A percentile compares a stretch with the other conserved stretches of the same genome.
phyloP scores from a whole-genome alignment of 1,140 invertebrate species.

The Drosophila sucinea region DNA sequence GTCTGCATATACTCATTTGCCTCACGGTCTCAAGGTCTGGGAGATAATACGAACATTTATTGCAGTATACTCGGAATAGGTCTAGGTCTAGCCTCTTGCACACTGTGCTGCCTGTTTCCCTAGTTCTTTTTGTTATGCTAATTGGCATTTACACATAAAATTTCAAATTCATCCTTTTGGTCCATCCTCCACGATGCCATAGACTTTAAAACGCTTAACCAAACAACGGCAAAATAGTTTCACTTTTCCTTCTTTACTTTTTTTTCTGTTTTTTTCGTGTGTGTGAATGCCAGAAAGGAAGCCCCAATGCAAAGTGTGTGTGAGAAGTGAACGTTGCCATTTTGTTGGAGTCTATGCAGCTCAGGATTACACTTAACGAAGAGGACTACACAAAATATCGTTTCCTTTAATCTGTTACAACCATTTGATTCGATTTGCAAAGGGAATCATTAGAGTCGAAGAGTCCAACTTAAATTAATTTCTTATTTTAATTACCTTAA shows the following conservation, averaged over 20 bases:
- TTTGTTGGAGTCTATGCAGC: conserved; percentile 55
- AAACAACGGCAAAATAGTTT: conserved; percentile 74
- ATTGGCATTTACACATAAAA: conserved; percentile 68
- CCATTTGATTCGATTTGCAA: no score
- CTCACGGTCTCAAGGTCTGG: conserved; percentile 28
- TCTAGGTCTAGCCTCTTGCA: conserved; percentile 15
- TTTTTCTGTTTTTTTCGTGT: conserved; percentile 46
- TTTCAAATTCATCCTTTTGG: conserved; percentile 29
- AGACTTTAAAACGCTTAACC: conserved; percentile 78
- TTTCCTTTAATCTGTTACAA: no score
- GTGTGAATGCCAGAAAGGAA: conserved; percentile 65
- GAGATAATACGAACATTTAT: conserved; percentile 51
- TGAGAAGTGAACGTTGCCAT: conserved; percentile 71
- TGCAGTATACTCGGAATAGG: conserved; percentile 16
- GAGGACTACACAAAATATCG: neutral
- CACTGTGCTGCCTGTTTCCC: conserved; percentile 24
- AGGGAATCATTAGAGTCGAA: no score
- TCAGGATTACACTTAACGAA: conserved; percentile 37
- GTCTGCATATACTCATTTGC: conserved; percentile 59
- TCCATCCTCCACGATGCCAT: conserved; percentile 38
- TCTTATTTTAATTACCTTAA: no score
- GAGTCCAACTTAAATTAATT: no score
- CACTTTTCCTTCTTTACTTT: conserved; percentile 52
- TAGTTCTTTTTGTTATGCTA: conserved; percentile 71
- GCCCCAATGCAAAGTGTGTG: conserved; percentile 38